Evolutionary conservation across 2,888 invertebrate genomes (phyloP).

Genomic region (Drosophila niveifrons): DNA sequence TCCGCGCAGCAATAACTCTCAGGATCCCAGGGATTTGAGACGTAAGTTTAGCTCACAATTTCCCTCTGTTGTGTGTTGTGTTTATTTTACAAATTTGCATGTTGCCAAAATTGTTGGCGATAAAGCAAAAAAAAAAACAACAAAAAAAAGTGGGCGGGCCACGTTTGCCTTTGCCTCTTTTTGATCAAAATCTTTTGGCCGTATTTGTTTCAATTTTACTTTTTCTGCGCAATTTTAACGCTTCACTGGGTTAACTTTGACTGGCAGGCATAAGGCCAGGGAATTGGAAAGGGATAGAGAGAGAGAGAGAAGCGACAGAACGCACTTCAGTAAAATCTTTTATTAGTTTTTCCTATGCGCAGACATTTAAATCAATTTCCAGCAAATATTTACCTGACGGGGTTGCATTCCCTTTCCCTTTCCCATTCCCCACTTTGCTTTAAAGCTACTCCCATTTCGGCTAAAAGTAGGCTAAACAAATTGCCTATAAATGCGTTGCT

Average conservation of each 20-base stretch:
- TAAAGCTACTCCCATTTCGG: conserved; percentile 34
- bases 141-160: conserved; percentile 23
- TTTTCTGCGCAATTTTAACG: conserved; percentile 81
- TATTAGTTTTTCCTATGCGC: conserved; percentile 61
- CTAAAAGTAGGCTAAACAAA: conserved; percentile 65
- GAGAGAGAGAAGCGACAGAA: conserved; percentile 35
- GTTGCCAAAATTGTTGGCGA: conserved; percentile 54
- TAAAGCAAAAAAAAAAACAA: conserved; percentile 35
- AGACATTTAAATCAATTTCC: conserved; percentile 58
- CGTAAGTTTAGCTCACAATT: conserved; percentile 86
- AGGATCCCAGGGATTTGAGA: conserved; percentile 87
- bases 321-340: conserved; percentile 39
- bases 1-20: conserved; percentile 85
- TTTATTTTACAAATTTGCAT: conserved; percentile 71
- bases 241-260: conserved; percentile 81
- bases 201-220: conserved; percentile 77
- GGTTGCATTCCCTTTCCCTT: conserved; percentile 34
- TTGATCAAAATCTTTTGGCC: conserved; percentile 73
- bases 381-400: conserved; percentile 56
- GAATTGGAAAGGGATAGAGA: no score
- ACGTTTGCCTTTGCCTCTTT: conserved; percentile 41
- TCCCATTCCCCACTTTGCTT: neutral
- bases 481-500: conserved; percentile 69
- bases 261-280: conserved; percentile 60
- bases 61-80: conserved; percentile 19